Evolutionary conservation across 1,140 invertebrate genomes (phyloP), one percentile per base, ranked within the genome.

Genomic region (Drosophila lacteicornis): DNA sequence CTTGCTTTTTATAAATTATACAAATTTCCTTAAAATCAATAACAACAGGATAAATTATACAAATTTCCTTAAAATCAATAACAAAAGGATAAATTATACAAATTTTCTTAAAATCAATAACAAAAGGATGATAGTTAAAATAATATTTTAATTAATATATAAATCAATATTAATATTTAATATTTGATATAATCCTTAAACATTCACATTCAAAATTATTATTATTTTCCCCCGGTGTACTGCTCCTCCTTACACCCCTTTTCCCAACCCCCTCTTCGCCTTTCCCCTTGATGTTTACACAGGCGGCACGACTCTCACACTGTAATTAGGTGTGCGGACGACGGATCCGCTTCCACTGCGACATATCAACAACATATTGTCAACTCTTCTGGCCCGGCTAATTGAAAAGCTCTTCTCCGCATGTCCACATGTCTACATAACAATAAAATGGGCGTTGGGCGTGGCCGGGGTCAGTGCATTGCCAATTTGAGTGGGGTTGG

Each of bases 261-360:
- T n/a, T 50, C 13, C 46, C 13, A 36, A n/a, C 19, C 65, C n/a
- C n/a, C 15, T 2, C 22, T 53, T 11, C 4, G 17, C 33, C 19
- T 38, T 22, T 13, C 25, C 46, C 27, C 38, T 67, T 22, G 36
- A 69, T 87, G 84, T 87, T 87, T 83, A 78, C 84, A 83, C 84
- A 88, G 84, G 80, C 84, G 84, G 84, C 77, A 68, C 66, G 73
- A 47, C 70, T 84, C 85, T 65, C 79, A 90, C 67, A 66, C 78
- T 85, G 82, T 90, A 90, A 90, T 87, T 87, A 87, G 63, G 67
- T 67, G 57, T 66, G 53, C 30, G 33, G 62, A 45, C 27, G 30
- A 65, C 43, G 45, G 67, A 70, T 60, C 65, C 61, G 56, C 51
- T 58, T 19, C 68, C 68, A 71, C 47, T 50, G 46, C 49, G 53